Evolutionary conservation across 2,888 invertebrate species (phyloP), one percentile per base, ranked within the genome.

Genomic region (Drosophila glabriapex): DNA sequence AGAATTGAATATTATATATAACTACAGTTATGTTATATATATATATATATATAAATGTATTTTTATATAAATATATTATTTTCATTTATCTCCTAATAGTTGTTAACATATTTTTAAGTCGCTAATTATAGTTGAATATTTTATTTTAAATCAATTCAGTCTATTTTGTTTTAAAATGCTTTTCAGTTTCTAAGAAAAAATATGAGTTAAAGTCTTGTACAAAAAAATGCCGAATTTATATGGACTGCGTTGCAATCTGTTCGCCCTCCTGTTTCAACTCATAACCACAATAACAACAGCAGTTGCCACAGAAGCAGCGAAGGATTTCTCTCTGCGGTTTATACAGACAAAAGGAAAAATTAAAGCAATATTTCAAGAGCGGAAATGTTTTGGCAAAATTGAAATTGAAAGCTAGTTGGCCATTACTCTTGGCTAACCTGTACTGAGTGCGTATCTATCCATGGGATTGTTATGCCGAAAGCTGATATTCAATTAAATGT

Each of bases 331-430:
- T 77, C 62, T 73, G 69, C 52, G 73, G 68, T 70, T 82, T 70
- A 35, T 55, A 64, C 54, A 66, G 37, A 71, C 72, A 72, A 68
- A 68, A 69, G 55, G 49, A 37, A 39, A 58, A 52, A 66, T 76
- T 69, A 63, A 58, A 80, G 76, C 84, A 76, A 85, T 89, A 81
- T 83, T 86, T 89, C 86, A 83, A 75, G 80, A 78, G 66, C 81
- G 84, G 74, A 85, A 89, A 81, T 78, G 86, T 76, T 89, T 88
- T 83, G 64, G 68, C 73, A 66, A 70, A 73, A 76, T 66, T 72
- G 70, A 85, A 77, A 58, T 68, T 81, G 69, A 83, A 82, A 62
- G 29, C 41, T 55, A 70, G 76, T 54, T 31, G 52, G 39, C 29
- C 60, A 62, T 56, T 79, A 60, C 68, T 64, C 53, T 68, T 56